These are phyloP conservation scores for Microcebus lehilahytsara DNA, from an alignment of 2,113 vertebrate species.

Conservation along the genomic window DNA sequence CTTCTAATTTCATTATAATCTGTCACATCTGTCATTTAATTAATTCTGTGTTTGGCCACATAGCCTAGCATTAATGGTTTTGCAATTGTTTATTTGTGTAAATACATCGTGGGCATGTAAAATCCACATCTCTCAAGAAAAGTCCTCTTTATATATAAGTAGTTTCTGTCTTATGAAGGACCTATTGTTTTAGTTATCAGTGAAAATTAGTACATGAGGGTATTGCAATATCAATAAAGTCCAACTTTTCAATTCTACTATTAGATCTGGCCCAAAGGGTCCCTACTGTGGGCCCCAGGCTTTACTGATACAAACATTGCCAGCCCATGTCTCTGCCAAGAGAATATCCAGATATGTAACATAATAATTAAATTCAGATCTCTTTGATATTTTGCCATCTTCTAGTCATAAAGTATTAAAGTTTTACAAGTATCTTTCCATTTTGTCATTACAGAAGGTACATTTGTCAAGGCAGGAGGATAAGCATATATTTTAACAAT, in stretches of 20 bases:
- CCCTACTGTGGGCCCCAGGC: not conserved
- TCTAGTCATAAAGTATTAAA: not conserved
- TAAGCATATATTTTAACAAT: not conserved
- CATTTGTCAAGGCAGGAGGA: not conserved
- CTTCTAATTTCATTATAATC: slow-evolving; percentile 37
- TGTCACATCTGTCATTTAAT: not conserved
- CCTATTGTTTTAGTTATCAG: not conserved
- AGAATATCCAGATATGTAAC: not conserved
- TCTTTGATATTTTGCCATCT: not conserved
- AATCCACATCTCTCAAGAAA: not conserved
- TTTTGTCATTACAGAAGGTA: not conserved
- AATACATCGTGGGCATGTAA: not conserved
- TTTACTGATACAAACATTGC: not conserved
- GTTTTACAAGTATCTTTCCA: slow-evolving; percentile 11
- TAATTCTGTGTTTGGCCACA: slow-evolving; percentile 33
- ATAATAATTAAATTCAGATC: not conserved
- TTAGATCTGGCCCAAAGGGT: not conserved
- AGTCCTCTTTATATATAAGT: not conserved
- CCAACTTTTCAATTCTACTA: not conserved
- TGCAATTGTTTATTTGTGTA: not conserved
- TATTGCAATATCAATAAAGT: not conserved
- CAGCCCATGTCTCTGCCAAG: not conserved
- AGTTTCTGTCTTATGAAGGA: not conserved
- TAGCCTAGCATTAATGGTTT: not conserved
- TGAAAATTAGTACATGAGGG: not conserved